These are phyloP conservation scores for Clarias pachynema DNA, from an alignment of 2,797 vertebrate genomes.

Conservation along the genomic window DNA sequence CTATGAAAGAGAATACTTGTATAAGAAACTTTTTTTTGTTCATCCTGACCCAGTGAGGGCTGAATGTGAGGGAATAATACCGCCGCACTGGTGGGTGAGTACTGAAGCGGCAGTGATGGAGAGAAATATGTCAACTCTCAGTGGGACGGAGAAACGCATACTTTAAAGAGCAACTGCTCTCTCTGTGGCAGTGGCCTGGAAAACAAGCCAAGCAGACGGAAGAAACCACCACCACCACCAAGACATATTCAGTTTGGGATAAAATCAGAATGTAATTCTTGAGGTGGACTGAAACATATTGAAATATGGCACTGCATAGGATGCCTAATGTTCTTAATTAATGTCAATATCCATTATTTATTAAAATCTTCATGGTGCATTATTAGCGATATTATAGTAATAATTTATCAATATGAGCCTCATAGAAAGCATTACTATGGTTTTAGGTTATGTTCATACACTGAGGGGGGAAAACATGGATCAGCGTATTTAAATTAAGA, in stretches of 20 bases:
- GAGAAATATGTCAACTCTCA: constrained; percentile 74
- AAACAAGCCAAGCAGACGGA: constrained; percentile 52
- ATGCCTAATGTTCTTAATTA: neutral
- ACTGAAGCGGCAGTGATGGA: constrained; percentile 81
- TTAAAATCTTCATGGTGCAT: neutral
- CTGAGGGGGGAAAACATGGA: too few species aligned
- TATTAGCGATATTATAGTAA: neutral
- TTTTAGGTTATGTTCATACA: too few species aligned
- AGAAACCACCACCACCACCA: constrained; percentile 21
- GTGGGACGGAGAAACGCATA: constrained; percentile 73
- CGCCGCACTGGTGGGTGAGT: constrained; percentile 70
- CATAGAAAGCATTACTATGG: too few species aligned
- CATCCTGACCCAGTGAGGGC: constrained; percentile 70
- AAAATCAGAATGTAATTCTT: neutral
- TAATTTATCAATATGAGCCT: neutral
- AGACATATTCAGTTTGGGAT: neutral
- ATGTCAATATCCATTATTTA: neutral
- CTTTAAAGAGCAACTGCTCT: constrained; percentile 72
- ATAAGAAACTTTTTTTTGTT: constrained; percentile 69
- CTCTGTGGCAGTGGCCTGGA: constrained; percentile 59
- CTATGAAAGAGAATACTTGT: constrained; percentile 29
- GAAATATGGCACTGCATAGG: neutral
- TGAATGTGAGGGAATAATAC: constrained; percentile 76
- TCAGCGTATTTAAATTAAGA: too few species aligned
- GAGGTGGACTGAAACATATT: neutral